Percentiles rank a stretch among this genome's conserved stretches.
Evolutionary conservation across 2,888 invertebrate genomes (phyloP).

Genomic region (Callimorpha dominula): DNA sequence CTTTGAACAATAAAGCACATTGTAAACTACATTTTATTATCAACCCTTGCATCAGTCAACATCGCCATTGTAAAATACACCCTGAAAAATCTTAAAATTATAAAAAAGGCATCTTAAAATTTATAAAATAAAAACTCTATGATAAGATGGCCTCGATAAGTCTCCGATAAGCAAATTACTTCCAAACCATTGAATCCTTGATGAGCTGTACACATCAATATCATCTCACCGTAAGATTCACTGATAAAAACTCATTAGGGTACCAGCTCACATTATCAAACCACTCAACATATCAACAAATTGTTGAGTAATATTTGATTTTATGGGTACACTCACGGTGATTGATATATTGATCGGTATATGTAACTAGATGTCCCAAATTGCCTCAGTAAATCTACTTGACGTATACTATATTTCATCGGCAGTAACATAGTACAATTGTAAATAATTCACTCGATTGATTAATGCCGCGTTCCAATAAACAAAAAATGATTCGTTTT

Average conservation of each 20-base stretch:
- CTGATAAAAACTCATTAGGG: slow-evolving; percentile 12
- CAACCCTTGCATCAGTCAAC: too few species aligned
- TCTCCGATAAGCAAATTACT: slow-evolving; percentile 38
- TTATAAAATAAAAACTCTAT: background rate
- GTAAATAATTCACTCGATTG: too few species aligned
- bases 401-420: background rate
- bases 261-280: background rate
- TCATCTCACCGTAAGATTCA: slow-evolving; percentile 30
- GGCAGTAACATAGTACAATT: background rate
- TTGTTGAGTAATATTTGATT: background rate
- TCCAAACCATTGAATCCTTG: slow-evolving; percentile 42
- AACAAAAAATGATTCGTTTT: too few species aligned
- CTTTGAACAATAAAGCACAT: too few species aligned
- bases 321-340: background rate
- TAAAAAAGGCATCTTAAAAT: background rate
- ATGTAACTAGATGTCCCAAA: background rate
- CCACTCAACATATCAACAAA: background rate
- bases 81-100: too few species aligned
- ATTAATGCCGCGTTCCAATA: too few species aligned
- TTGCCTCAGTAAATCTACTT: background rate
- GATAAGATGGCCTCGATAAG: slow-evolving; percentile 18
- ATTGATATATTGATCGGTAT: background rate
- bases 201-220: slow-evolving; percentile 33
- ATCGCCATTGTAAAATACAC: too few species aligned
- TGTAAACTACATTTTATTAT: too few species aligned